These are phyloP conservation scores for Crioceris asparagi DNA, from an alignment of 2,888 invertebrate genomes.

Conservation along the genomic window DNA sequence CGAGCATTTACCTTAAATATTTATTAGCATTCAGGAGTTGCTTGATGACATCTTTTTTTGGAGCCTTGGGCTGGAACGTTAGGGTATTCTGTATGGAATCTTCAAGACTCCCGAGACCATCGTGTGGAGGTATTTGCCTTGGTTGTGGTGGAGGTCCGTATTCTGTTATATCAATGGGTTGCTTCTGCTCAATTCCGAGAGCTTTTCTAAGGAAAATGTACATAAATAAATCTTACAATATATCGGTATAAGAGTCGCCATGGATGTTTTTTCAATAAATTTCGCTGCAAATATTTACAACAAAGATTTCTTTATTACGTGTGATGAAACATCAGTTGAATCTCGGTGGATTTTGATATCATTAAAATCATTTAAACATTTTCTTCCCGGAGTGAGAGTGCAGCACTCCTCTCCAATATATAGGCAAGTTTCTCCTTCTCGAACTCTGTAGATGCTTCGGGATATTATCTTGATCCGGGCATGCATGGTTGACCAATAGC, in stretches of 20 bases:
- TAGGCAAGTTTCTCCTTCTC: too few species aligned
- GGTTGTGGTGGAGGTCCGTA: conserved; percentile 23
- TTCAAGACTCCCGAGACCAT: conserved; percentile 65
- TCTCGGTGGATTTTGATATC: too few species aligned
- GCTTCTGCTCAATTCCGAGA: conserved; percentile 38
- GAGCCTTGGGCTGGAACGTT: conserved; percentile 58
- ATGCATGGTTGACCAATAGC: too few species aligned
- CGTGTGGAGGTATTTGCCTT: conserved; percentile 50
- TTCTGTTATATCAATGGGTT: conserved; percentile 30
- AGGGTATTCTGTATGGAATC: conserved; percentile 66
- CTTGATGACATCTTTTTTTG: conserved; percentile 64
- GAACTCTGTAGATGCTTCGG: too few species aligned
- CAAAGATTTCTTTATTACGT: too few species aligned
- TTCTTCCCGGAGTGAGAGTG: too few species aligned
- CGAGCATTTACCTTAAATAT: conserved; percentile 28
- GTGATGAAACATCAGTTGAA: too few species aligned
- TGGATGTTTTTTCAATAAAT: too few species aligned
- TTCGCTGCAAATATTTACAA: too few species aligned
- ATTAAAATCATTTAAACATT: too few species aligned
- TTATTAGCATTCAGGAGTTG: conserved; percentile 63
- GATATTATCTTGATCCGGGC: too few species aligned
- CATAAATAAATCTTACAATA: conserved; percentile 26
- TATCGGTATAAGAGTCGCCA: not conserved
- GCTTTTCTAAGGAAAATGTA: conserved; percentile 44
- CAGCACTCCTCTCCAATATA: too few species aligned